Evolutionary conservation across 2,113 vertebrate species (phyloP), one percentile per base, ranked within the genome.

Genomic region (Diadophis punctatus): DNA sequence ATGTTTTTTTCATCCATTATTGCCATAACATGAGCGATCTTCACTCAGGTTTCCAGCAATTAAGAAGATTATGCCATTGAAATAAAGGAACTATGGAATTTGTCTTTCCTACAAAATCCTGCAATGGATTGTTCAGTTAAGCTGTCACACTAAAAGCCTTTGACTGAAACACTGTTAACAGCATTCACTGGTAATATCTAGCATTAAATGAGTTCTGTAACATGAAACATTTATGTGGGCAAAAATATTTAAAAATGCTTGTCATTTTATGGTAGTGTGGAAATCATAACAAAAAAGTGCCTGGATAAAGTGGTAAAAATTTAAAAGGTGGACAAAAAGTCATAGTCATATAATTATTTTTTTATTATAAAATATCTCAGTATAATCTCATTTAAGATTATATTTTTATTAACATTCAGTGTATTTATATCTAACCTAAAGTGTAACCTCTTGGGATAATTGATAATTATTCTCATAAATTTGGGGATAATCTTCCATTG

Each of bases 401-500:
- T 34, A 20, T 51, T 87, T 88, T 88, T 88, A 53, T 88, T 39
- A 20, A 34, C 12, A 4, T 86, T 27, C 9, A 27, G 8, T 86
- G 23, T 51, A 27, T 86, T 86, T 51, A 51, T 86, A 86, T 25
- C 85, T 49, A 51, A 27, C 27, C 23, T 25, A 86, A 25, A 86
- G 16, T 49, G 12, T 6, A 49, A 16, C 11, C 9, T 86, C 48
- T 27, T 27, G 25, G 12, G 2, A 12, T 86, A 97, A 97, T 96
- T 39, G n/a, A 80, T 94, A 93, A 93, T 97, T 95, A 95, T 90
- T 93, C 95, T 92, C 93, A 94, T 94, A n/a, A 68, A 80, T 94
- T 25, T 90, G 60, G 89, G 93, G 86, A 95, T 95, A 56, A 90
- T 11, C 0, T 46, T 91, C 87, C 95, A 96, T 96, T 97, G 96